Percentiles rank a stretch among this genome's conserved stretches.
These are phyloP conservation scores for Berghia stephanieae DNA, from an alignment of 1,140 invertebrate genomes.

Conservation along the genomic window DNA sequence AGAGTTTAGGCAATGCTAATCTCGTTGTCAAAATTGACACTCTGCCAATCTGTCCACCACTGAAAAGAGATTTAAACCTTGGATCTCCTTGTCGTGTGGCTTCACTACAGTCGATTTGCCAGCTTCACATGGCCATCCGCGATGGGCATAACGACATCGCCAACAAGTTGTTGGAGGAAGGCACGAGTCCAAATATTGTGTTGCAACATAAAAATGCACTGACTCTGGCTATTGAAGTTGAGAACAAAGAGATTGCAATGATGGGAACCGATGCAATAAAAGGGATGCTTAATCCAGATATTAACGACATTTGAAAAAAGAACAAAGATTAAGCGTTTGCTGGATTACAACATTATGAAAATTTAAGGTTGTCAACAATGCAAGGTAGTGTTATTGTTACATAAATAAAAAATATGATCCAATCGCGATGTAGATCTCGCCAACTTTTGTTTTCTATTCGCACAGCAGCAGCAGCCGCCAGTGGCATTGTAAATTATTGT, in stretches of 20 bases:
- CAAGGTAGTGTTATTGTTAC: no score
- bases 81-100: background rate
- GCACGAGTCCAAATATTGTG: background rate
- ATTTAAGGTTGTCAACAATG: no score
- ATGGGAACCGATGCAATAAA: no score
- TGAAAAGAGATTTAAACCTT: constrained; percentile 16
- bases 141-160: background rate
- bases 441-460: no score
- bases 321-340: no score
- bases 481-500: no score
- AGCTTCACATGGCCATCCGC: background rate
- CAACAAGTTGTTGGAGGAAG: background rate
- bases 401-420: no score
- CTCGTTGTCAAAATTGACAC: constrained; percentile 10
- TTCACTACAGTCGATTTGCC: background rate
- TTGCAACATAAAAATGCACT: constrained; percentile 1
- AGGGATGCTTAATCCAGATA: no score
- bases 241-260: background rate
- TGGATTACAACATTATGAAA: no score
- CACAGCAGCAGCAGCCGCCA: no score
- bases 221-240: background rate
- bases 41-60: background rate
- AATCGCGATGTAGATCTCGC: no score
- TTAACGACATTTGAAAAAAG: no score
- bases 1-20: background rate